phyloP scores from a whole-genome alignment of 1,140 invertebrate genomes.

The Polypedilum vanderplanki region DNA sequence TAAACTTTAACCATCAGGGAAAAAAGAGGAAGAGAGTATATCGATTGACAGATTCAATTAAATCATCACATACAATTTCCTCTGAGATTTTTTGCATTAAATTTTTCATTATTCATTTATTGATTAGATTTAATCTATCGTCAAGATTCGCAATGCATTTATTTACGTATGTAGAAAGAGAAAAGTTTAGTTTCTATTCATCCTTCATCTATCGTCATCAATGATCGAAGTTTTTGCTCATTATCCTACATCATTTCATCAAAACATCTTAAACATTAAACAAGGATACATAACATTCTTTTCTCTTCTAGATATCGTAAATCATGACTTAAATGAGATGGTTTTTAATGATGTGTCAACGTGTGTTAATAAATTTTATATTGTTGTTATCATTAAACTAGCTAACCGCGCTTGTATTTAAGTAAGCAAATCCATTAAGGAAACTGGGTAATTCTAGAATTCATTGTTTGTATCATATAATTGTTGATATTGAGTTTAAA shows the following conservation, averaged over 20 bases:
- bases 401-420: too few species aligned
- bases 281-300: too few species aligned
- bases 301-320: too few species aligned
- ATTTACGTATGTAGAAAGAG: neutral
- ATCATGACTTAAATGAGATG: too few species aligned
- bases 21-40: neutral
- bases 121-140: constrained; percentile 9
- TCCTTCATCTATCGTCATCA: neutral
- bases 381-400: too few species aligned
- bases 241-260: neutral
- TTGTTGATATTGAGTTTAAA: too few species aligned
- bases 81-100: neutral
- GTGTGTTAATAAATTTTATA: too few species aligned
- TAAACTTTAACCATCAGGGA: neutral
- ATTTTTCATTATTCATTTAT: neutral
- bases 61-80: neutral
- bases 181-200: neutral
- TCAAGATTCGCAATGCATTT: neutral
- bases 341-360: too few species aligned
- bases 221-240: neutral
- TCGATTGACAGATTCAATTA: constrained; percentile 5
- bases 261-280: too few species aligned
- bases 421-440: too few species aligned
- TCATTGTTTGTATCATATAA: too few species aligned
- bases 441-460: too few species aligned